These are phyloP conservation scores for Ladona fulva DNA, from an alignment of 1,140 invertebrate genomes.

Conservation along the genomic window DNA sequence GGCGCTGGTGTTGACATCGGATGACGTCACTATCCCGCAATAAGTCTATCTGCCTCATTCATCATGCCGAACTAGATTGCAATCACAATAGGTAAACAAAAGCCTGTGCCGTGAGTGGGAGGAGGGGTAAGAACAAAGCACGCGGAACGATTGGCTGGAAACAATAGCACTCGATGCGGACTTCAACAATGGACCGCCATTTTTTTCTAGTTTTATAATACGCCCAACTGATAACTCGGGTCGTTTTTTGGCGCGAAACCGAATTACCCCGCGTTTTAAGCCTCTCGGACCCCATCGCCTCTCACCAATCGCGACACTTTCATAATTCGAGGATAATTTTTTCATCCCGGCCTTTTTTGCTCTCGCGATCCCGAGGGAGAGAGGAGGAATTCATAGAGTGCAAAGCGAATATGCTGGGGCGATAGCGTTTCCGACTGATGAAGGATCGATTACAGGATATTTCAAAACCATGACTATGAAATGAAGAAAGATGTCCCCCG, in stretches of 20 bases:
- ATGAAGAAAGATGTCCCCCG: too few species aligned
- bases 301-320: too few species aligned
- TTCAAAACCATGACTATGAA: too few species aligned
- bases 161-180: background rate
- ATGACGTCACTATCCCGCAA: background rate
- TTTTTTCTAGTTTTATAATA: background rate
- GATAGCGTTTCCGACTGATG: too few species aligned
- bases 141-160: conserved; percentile 2
- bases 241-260: background rate
- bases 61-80: conserved; percentile 4
- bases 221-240: background rate
- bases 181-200: background rate
- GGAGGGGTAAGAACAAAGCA: background rate
- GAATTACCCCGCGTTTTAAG: background rate
- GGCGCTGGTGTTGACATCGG: background rate
- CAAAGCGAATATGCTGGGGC: too few species aligned
- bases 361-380: too few species aligned
- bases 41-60: conserved; percentile 1
- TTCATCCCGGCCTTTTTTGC: too few species aligned
- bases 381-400: too few species aligned
- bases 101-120: background rate
- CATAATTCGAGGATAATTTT: too few species aligned
- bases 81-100: conserved; percentile 2
- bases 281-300: too few species aligned
- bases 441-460: too few species aligned